A percentile compares a stretch with the other conserved stretches of the same genome.
phyloP scores from a whole-genome alignment of 2,888 invertebrate species.

The Drosophila niveifrons region DNA sequence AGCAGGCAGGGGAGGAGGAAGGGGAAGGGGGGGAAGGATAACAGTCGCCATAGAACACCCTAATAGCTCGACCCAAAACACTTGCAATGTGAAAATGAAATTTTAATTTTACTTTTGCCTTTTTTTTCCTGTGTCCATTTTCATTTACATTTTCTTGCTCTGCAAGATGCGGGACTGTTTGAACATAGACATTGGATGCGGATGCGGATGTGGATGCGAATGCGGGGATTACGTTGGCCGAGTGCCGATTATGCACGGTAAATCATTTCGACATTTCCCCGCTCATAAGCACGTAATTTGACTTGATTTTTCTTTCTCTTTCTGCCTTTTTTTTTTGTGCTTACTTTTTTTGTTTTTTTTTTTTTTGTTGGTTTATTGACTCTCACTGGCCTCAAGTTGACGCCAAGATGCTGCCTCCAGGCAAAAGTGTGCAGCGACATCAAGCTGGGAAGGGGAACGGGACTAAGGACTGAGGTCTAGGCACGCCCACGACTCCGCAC shows the following conservation, averaged over 20 bases:
- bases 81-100: constrained; percentile 64
- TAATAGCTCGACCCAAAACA: constrained; percentile 13
- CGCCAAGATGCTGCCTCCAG: constrained; percentile 45
- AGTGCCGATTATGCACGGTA: constrained; percentile 81
- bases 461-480: constrained; percentile 2
- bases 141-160: constrained; percentile 25
- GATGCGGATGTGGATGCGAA: not conserved
- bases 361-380: constrained; percentile 69
- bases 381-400: constrained; percentile 49
- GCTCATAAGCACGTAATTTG: constrained; percentile 83
- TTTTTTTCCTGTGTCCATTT: constrained; percentile 23
- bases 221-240: constrained; percentile 33
- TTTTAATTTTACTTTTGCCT: constrained; percentile 66
- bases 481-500: constrained; percentile 70
- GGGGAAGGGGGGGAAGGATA: not conserved
- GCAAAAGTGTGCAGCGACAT: not conserved
- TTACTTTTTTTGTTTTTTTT: no score
- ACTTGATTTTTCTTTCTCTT: constrained; percentile 59
- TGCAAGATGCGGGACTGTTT: constrained; percentile 55
- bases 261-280: constrained; percentile 83
- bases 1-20: constrained; percentile 3
- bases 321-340: no score
- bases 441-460: not conserved
- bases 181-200: constrained; percentile 30
- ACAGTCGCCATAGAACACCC: constrained; percentile 12